Evolutionary conservation across 2,113 vertebrate genomes (phyloP), one percentile per base, ranked within the genome.

Genomic region (Alaudala cheleensis): DNA sequence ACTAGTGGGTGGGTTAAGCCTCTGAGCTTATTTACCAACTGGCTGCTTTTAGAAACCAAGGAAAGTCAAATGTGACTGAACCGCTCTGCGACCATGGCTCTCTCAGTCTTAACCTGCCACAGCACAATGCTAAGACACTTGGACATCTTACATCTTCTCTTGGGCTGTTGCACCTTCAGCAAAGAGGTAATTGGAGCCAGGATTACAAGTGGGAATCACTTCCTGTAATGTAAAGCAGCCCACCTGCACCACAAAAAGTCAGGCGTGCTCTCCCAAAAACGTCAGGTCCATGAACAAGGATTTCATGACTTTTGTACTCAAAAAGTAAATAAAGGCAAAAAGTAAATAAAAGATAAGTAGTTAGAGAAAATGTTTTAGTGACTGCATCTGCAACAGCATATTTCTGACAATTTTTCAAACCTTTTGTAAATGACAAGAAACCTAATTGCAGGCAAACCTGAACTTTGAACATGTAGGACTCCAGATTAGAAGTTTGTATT

Each of bases 221-320:
- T 67, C 50, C 28, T 74, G 15, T 45, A 40, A 86, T 2, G 17
- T 40, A 62, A 83, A 88, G 23, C n/a, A 81, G 51, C 12, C 13
- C 6, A 1, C n/a, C 4, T 53, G 28, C 58, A 88, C 11, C 0
- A 0, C 50, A 74, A 49, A 22, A 78, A 31, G 40, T 37, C n/a
- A 42, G 22, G 19, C 4, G 0, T 2, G 2, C 26, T 74, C 34
- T 74, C 80, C 56, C 51, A 60, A 61, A 86, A 78, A 49, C 1
- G 7, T 37, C 53, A 15, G 6, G 44, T 54, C 10, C 33, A 8
- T 28, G 17, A 62, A 39, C 2, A 4, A 66, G 34, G 17, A 42
- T 58, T 78, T 92, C 23, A 49, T 24, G 22, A 60, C 37, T 88
- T 83, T 56, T 42, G 24, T 19, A 78, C 12, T 87, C 58, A 53